phyloP scores from a whole-genome alignment of 2,113 vertebrate species.

The Pangasianodon hypophthalmus region DNA sequence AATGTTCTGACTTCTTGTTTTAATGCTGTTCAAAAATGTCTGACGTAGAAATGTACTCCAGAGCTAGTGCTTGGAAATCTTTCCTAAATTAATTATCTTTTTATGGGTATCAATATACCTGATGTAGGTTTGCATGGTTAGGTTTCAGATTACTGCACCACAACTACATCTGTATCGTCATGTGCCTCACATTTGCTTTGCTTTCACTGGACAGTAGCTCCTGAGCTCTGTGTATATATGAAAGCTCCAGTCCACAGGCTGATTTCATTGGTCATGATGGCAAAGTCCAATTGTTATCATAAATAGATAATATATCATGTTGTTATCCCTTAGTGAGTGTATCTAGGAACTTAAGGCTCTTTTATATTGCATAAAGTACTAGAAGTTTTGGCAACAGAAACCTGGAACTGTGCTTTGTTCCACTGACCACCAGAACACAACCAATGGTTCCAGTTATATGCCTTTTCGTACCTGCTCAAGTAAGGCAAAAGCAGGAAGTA shows the following conservation, averaged over 20 bases:
- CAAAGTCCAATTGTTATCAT: not conserved
- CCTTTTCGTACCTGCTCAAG: not conserved
- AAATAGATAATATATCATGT: not conserved
- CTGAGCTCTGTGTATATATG: not conserved
- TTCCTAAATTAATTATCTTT: not conserved
- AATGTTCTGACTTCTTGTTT: not conserved
- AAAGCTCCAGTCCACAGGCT: not conserved
- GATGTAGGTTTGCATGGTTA: not conserved
- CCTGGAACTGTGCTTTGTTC: not conserved
- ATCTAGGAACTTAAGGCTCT: not conserved
- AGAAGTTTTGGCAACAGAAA: not conserved
- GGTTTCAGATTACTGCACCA: not conserved
- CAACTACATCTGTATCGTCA: not conserved
- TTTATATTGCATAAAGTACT: not conserved
- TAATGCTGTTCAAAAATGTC: not conserved
- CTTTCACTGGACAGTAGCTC: not conserved
- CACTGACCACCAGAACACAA: not conserved
- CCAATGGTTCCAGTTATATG: not conserved
- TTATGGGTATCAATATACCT: not conserved
- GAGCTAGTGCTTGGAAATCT: not conserved
- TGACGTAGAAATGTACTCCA: not conserved
- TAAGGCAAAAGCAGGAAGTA: not conserved
- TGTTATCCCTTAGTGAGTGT: not conserved
- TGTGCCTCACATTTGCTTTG: not conserved
- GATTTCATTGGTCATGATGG: not conserved